phyloP scores from a whole-genome alignment of 2,113 vertebrate genomes.

The Camelus bactrianus region DNA sequence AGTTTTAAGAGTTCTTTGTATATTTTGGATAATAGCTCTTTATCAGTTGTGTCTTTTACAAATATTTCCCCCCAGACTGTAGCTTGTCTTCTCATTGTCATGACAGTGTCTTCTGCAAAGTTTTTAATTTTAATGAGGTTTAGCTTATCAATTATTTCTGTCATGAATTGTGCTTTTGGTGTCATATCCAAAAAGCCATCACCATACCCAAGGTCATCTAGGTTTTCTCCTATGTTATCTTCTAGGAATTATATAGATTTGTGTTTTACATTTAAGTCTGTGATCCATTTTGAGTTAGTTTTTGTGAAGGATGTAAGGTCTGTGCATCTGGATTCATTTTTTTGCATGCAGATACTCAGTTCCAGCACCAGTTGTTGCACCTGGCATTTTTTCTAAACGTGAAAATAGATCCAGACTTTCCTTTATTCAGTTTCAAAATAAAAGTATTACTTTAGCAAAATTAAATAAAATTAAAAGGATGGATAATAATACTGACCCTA shows the following conservation, averaged over 20 bases:
- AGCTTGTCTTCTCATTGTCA: neutral
- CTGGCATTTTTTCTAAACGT: slow-evolving; percentile 50
- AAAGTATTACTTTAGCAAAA: slow-evolving; percentile 43
- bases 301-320: neutral
- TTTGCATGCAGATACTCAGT: neutral
- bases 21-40: slow-evolving; percentile 40
- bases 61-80: slow-evolving; percentile 36
- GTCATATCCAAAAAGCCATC: neutral
- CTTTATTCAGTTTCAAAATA: slow-evolving; percentile 56
- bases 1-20: slow-evolving; percentile 50
- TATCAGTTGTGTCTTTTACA: slow-evolving; percentile 12
- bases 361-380: neutral
- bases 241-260: neutral
- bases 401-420: slow-evolving; percentile 45
- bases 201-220: slow-evolving; percentile 24
- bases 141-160: slow-evolving; percentile 58
- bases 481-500: neutral
- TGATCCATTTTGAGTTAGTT: slow-evolving; percentile 7
- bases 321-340: neutral
- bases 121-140: slow-evolving; percentile 61
- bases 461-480: slow-evolving; percentile 32
- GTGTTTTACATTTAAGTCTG: slow-evolving; percentile 2
- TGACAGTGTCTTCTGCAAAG: slow-evolving; percentile 17
- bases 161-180: neutral
- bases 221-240: neutral